phyloP scores from a whole-genome alignment of 2,888 invertebrate species.

The Peribatodes rhomboidaria region DNA sequence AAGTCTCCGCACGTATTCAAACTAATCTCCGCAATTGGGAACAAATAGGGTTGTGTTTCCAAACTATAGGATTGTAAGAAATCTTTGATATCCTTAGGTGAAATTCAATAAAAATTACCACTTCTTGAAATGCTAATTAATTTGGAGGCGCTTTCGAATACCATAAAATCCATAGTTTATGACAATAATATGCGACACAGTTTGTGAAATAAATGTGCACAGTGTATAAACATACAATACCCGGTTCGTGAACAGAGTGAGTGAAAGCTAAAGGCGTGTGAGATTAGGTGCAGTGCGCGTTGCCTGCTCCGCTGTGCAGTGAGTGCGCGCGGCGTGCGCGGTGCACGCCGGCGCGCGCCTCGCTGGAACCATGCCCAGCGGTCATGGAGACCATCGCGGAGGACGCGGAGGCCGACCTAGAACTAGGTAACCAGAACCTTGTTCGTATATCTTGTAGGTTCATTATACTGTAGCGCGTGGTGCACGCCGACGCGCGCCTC shows the following conservation, averaged over 20 bases:
- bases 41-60: too few species aligned
- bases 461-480: conserved; percentile 53
- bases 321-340: conserved; percentile 78
- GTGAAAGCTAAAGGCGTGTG: conserved; percentile 14
- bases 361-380: conserved; percentile 71
- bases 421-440: conserved; percentile 86
- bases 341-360: conserved; percentile 73
- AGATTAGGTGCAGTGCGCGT: conserved; percentile 52
- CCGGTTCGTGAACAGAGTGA: neutral
- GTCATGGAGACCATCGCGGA: conserved; percentile 90
- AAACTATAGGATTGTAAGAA: too few species aligned
- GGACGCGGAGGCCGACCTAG: conserved; percentile 89
- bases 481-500: conserved; percentile 73
- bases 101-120: too few species aligned
- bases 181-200: neutral
- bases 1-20: too few species aligned
- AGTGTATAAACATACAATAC: neutral
- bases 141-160: too few species aligned
- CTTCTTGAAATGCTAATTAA: too few species aligned
- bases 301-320: conserved; percentile 62
- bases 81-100: too few species aligned
- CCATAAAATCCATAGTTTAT: too few species aligned
- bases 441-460: neutral
- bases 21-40: too few species aligned
- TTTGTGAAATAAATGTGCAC: neutral